Base-by-base conservation (phyloP, 2,888 invertebrate genomes). In the Acheta domesticus region DNA sequence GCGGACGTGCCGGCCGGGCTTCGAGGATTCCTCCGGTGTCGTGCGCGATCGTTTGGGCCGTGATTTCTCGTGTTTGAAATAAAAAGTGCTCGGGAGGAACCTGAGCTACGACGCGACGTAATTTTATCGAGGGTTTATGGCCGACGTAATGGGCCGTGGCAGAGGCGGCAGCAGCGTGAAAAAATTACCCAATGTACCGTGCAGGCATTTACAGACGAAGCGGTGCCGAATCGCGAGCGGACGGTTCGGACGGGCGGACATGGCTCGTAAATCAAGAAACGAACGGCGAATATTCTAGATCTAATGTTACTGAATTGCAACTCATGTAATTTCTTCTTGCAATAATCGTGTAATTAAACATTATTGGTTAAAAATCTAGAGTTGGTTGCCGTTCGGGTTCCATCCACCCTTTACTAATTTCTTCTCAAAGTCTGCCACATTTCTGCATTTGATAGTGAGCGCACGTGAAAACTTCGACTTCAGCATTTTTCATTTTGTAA, bases 71-170 rank as follows among this genome's bases (percentile, higher is more conserved):
- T 62, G 62, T 62, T 62, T 11, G n/a, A 62, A 62, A 62, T 62
- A 62, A 62, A 62, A 62, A 14, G 16, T 62, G 62, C n/a, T 62
- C 62, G 62, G n/a, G 62, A 62, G 62, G n/a, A 62, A 11, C 62
- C 8, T n/a, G 62, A 62, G 62, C 62, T 14, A 62, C n/a, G n/a
- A n/a, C n/a, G 62, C 62, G 62, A 62, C 62, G 62, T 62, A 62
- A 62, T 62, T 62, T 62, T 62, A 62, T 62, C 62, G 62, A 62
- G n/a, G n/a, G 14, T 62, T 62, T 62, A 62, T 62, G 62, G 62
- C 11, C 62, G 62, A 62, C 62, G 14, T 62, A 62, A 62, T 62
- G 62, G 62, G 14, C 62, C 62, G n/a, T 62, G 62, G 62, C 62
- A 62, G 62, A 14, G 62, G 62, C 14, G 16, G 62, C 14, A 11